Conservation (phyloP, 2,113 vertebrate genomes). For the Camelus bactrianus region DNA sequence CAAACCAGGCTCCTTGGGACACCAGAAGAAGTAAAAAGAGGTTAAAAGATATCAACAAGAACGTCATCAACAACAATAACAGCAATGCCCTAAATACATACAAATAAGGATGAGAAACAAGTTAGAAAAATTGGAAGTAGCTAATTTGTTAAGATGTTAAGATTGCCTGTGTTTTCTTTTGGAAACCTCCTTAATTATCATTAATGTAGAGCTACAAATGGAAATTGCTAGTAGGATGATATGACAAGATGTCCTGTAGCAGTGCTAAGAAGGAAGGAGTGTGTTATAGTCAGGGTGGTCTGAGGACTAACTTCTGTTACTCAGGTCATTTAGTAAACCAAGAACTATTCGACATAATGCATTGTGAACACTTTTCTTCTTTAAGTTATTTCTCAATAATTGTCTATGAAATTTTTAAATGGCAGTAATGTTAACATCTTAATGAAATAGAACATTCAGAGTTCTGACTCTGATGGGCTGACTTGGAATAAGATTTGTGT, state of each 20-base stretch:
- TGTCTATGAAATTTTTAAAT: not conserved
- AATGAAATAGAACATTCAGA: not conserved
- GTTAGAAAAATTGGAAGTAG: conserved; percentile 18
- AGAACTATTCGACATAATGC: not conserved
- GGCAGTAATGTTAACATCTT: not conserved
- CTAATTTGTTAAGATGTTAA: conserved; percentile 17
- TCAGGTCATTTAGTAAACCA: not conserved
- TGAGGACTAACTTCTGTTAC: not conserved
- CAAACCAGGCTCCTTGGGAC: not conserved
- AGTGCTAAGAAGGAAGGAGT: not conserved
- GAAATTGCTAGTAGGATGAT: not conserved
- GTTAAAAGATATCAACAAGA: not conserved
- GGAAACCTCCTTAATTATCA: conserved; percentile 2
- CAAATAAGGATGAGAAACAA: not conserved
- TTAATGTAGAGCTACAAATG: not conserved
- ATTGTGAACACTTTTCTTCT: not conserved
- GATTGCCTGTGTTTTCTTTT: not conserved
- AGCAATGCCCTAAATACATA: not conserved
- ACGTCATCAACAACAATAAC: not conserved
- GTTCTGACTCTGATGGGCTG: not conserved
- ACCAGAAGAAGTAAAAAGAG: not conserved
- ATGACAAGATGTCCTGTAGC: not conserved
- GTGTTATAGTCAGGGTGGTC: not conserved
- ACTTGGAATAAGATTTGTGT: not conserved
- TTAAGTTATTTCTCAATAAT: not conserved